phyloP scores from a whole-genome alignment of 2,113 vertebrate species.

The Desmodus rotundus region DNA sequence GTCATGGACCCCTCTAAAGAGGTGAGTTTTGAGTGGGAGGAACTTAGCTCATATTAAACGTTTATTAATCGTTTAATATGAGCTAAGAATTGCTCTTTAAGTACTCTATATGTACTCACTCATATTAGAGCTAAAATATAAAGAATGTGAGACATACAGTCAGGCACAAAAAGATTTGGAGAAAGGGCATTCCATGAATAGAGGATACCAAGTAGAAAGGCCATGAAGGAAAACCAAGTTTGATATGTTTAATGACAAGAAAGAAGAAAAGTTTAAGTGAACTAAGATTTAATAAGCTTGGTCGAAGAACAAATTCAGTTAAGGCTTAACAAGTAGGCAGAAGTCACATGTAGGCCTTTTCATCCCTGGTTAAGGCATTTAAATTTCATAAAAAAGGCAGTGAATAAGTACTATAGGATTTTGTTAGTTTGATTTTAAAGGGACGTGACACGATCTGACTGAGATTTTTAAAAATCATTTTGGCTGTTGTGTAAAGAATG shows the following conservation, averaged over 20 bases:
- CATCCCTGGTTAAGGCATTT: too few species aligned
- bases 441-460: not conserved
- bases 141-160: not conserved
- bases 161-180: not conserved
- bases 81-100: not conserved
- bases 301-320: not conserved
- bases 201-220: not conserved
- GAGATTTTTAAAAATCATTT: not conserved
- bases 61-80: not conserved
- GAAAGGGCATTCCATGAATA: not conserved
- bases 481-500: not conserved
- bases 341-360: not conserved
- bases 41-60: too few species aligned
- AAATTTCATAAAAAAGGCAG: not conserved
- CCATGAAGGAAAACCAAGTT: not conserved
- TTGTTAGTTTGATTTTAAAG: not conserved
- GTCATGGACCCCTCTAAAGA: not conserved
- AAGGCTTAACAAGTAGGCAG: not conserved
- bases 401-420: not conserved
- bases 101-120: not conserved
- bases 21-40: not conserved
- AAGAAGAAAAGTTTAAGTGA: not conserved
- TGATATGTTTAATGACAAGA: not conserved
- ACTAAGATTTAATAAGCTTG: not conserved
- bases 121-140: not conserved